Evolutionary conservation across 2,797 vertebrate species (phyloP).

Genomic region (Typhlichthys subterraneus): DNA sequence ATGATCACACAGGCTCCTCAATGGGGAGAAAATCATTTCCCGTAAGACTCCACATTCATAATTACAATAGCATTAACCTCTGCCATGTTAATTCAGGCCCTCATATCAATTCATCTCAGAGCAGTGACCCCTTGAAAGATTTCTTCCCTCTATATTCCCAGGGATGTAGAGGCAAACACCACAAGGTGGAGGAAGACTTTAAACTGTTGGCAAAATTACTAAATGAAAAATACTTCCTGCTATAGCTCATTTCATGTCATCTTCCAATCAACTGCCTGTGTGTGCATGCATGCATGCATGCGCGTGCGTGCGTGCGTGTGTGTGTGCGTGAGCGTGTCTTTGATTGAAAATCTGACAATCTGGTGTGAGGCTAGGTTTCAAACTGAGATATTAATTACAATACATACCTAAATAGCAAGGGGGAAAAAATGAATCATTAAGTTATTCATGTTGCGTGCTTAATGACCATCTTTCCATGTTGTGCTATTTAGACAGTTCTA

Average conservation of each 20-base stretch:
- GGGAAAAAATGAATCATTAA: slow-evolving; percentile 68
- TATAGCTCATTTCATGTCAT: slow-evolving; percentile 24
- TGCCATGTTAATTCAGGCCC: slow-evolving; percentile 72
- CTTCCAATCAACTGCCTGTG: slow-evolving; percentile 24
- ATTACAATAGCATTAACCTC: slow-evolving; percentile 83
- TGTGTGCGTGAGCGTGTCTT: slow-evolving; percentile 6
- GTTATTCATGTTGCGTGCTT: slow-evolving; percentile 63
- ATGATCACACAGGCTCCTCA: slow-evolving; percentile 73
- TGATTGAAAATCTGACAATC: slow-evolving; percentile 12
- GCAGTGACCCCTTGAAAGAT: slow-evolving; percentile 49
- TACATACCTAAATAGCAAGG: slow-evolving; percentile 51
- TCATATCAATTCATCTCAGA: slow-evolving; percentile 62
- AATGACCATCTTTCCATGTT: slow-evolving; percentile 62
- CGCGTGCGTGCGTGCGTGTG: slow-evolving; percentile 5
- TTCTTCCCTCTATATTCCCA: slow-evolving; percentile 45
- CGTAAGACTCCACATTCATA: slow-evolving; percentile 66
- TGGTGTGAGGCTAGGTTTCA: slow-evolving; percentile 50
- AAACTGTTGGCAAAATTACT: slow-evolving; percentile 24
- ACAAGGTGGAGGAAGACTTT: too few species aligned
- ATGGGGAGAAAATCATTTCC: slow-evolving; percentile 73
- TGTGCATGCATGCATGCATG: slow-evolving; percentile 7
- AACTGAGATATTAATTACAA: slow-evolving; percentile 65
- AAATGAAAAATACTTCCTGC: slow-evolving; percentile 27
- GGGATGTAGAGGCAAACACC: slow-evolving; percentile 5
- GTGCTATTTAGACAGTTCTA: slow-evolving; percentile 64